Conservation (phyloP, 2,888 invertebrate genomes). For the Pachycephus smyrnensis region DNA sequence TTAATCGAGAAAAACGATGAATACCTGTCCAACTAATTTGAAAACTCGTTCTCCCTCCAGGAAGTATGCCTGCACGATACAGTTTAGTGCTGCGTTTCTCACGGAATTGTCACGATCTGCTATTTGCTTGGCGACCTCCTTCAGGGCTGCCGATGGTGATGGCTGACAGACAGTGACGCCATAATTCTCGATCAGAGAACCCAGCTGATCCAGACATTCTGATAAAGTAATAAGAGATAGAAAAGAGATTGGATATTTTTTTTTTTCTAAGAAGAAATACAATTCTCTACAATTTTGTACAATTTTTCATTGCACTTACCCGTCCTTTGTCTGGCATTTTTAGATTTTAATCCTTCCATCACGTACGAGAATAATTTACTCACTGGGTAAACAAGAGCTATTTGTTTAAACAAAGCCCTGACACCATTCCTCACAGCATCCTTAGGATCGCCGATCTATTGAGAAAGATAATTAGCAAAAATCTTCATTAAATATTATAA, state of each 20-base stretch:
- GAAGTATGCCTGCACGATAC: constrained; percentile 90
- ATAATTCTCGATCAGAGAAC: constrained; percentile 85
- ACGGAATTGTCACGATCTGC: constrained; percentile 97
- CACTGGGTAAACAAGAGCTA: constrained; percentile 88
- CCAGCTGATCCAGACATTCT: constrained; percentile 95
- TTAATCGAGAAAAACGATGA: constrained; percentile 31
- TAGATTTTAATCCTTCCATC: constrained; percentile 96
- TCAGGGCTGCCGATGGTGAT: constrained; percentile 82
- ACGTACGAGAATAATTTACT: constrained; percentile 90
- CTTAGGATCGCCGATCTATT: constrained; percentile 93
- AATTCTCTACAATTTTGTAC: neutral
- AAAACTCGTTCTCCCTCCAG: constrained; percentile 91
- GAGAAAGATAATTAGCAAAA: constrained; percentile 1
- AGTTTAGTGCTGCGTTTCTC: constrained; percentile 94
- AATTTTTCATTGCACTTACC: constrained; percentile 66
- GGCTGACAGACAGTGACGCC: constrained; percentile 88
- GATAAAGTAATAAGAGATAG: constrained; percentile 24
- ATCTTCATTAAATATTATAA: constrained; percentile 12
- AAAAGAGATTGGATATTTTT: neutral
- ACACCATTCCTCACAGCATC: constrained; percentile 94
- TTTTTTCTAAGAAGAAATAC: neutral
- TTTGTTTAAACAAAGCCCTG: constrained; percentile 84
- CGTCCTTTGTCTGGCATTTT: constrained; percentile 95
- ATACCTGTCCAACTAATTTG: constrained; percentile 90
- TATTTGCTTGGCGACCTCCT: constrained; percentile 94